These are phyloP conservation scores for Cantharis flavilabris DNA, from an alignment of 2,888 invertebrate species.

Conservation along the genomic window DNA sequence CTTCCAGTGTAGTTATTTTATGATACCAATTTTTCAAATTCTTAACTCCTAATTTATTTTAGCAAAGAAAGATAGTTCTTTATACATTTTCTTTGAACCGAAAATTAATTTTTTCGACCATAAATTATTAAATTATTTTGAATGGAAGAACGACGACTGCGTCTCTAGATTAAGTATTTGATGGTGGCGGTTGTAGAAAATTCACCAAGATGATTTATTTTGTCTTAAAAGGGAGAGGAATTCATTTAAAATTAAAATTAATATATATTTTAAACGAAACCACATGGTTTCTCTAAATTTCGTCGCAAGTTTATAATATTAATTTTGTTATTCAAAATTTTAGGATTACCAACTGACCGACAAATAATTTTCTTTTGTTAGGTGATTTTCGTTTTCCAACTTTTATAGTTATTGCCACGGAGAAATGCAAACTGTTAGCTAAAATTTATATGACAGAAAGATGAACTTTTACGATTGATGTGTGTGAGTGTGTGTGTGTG, in stretches of 20 bases:
- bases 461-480: constrained; percentile 8
- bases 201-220: not conserved
- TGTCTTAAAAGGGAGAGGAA: not conserved
- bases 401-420: not conserved
- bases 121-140: not conserved
- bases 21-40: not conserved
- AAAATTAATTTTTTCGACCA: not conserved
- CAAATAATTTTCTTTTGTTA: not conserved
- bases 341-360: not conserved
- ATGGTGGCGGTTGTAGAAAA: not conserved
- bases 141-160: not conserved
- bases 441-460: constrained; percentile 15
- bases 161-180: not conserved
- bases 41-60: not conserved
- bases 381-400: not conserved
- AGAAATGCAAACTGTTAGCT: constrained; percentile 5
- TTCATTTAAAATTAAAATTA: not conserved
- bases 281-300: not conserved
- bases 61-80: not conserved
- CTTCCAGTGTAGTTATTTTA: not conserved
- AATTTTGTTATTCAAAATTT: not conserved
- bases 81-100: not conserved
- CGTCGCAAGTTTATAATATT: not conserved
- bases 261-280: not conserved
- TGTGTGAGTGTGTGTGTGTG: not conserved